Evolutionary conservation across 2,797 vertebrate species (phyloP).

Genomic region (Rhinatrema bivittatum): DNA sequence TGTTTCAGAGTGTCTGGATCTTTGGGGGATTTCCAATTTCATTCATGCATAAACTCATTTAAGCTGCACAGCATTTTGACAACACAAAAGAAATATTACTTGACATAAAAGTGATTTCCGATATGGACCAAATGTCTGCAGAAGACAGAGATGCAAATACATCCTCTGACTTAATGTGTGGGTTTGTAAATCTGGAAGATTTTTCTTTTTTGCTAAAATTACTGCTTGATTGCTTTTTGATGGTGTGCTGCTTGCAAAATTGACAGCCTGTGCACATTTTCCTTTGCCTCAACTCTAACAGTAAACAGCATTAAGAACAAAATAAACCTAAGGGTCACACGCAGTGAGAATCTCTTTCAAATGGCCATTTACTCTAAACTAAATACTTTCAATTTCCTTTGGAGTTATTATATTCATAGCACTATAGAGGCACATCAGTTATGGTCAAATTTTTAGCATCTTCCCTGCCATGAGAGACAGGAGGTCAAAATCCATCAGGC

Average conservation of each 20-base stretch:
- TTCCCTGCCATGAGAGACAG: conserved; percentile 1
- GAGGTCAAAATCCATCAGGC: conserved; percentile 9
- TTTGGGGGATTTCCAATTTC: too few species aligned
- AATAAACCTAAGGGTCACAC: conserved; percentile 2
- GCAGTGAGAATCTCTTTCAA: conserved; percentile 18
- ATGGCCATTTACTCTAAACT: conserved; percentile 8
- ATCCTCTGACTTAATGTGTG: neutral
- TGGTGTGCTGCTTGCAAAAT: neutral
- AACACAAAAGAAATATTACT: too few species aligned
- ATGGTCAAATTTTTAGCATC: neutral
- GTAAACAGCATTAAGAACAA: conserved; percentile 1
- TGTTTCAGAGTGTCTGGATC: too few species aligned
- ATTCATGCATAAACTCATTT: too few species aligned
- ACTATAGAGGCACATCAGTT: neutral
- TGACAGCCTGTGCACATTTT: neutral
- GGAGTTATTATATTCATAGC: conserved; percentile 15
- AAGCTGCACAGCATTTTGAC: too few species aligned
- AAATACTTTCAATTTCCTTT: conserved; percentile 20
- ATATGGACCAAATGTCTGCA: neutral
- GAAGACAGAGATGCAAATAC: neutral
- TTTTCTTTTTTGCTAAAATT: neutral
- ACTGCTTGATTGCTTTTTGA: neutral
- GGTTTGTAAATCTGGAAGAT: neutral
- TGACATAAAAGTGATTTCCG: too few species aligned
- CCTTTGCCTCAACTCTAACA: conserved; percentile 10